A percentile compares a stretch with the other conserved stretches of the same genome.
These are phyloP conservation scores for Leontocebus nigricollis DNA, from an alignment of 2,797 vertebrate genomes.

Conservation along the genomic window DNA sequence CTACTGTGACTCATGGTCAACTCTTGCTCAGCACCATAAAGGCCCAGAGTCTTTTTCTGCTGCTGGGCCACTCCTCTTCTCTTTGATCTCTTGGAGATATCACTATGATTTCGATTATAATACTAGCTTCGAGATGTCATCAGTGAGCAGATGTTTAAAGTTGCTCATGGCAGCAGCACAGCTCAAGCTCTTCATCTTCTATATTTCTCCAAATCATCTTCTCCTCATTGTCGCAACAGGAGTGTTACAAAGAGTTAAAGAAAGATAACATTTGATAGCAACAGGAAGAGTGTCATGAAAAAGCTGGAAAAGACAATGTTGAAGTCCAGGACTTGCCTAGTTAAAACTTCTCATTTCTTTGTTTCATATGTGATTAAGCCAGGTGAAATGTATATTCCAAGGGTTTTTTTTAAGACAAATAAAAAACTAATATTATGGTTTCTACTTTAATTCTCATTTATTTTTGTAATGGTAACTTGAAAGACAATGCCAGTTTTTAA, in stretches of 20 bases:
- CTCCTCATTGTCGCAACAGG: not conserved
- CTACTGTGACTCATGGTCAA: not conserved
- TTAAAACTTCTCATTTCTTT: not conserved
- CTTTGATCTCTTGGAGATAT: not conserved
- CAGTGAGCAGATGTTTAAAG: not conserved
- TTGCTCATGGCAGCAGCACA: not conserved
- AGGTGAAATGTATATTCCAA: not conserved
- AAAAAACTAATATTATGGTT: not conserved
- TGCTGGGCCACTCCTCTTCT: not conserved
- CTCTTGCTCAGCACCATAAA: not conserved
- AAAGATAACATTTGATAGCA: not conserved
- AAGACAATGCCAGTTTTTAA: not conserved
- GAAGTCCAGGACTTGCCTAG: not conserved
- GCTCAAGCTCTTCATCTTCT: not conserved
- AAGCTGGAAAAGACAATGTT: not conserved
- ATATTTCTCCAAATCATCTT: not conserved
- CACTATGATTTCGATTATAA: not conserved
- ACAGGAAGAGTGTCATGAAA: not conserved
- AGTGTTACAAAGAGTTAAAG: not conserved
- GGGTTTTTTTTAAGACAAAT: not conserved
- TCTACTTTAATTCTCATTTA: not conserved
- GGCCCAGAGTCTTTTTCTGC: rapidly evolving
- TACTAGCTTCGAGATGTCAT: no score
- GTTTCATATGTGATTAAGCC: not conserved
- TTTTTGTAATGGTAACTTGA: not conserved